These are phyloP conservation scores for Orientallactaga sibirica DNA, from an alignment of 2,797 vertebrate genomes.

Conservation along the genomic window DNA sequence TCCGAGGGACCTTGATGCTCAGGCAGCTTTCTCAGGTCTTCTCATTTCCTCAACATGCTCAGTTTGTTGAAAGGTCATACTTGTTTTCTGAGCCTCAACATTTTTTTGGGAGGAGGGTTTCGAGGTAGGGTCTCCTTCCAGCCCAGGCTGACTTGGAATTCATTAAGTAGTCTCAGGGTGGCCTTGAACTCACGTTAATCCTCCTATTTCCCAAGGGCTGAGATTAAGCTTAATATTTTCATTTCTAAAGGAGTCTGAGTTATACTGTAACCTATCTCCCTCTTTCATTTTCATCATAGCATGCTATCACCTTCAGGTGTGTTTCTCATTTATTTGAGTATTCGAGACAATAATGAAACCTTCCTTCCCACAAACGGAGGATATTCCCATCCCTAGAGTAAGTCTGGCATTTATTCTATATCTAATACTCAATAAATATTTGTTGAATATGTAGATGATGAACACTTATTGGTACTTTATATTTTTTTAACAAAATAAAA, in stretches of 20 bases:
- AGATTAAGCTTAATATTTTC: not conserved
- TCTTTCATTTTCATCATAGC: constrained; percentile 33
- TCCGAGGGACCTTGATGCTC: not conserved
- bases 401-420: not conserved
- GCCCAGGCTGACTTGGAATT: too few relatives aligned
- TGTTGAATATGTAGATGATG: not conserved
- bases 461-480: not conserved
- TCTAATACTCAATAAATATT: too few relatives aligned
- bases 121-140: too few relatives aligned
- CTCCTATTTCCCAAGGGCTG: too few relatives aligned
- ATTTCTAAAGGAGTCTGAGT: not conserved
- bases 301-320: not conserved
- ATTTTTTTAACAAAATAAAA: too few relatives aligned
- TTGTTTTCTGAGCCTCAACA: too few relatives aligned
- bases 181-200: too few relatives aligned
- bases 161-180: too few relatives aligned
- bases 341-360: not conserved
- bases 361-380: not conserved
- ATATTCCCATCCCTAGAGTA: not conserved
- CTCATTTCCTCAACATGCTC: not conserved
- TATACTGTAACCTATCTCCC: not conserved
- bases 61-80: not conserved
- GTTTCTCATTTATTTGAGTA: not conserved
- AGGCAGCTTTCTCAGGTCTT: not conserved
- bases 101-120: too few relatives aligned